phyloP scores from a whole-genome alignment of 2,888 invertebrate species.

The Xestia sexstrigata region DNA sequence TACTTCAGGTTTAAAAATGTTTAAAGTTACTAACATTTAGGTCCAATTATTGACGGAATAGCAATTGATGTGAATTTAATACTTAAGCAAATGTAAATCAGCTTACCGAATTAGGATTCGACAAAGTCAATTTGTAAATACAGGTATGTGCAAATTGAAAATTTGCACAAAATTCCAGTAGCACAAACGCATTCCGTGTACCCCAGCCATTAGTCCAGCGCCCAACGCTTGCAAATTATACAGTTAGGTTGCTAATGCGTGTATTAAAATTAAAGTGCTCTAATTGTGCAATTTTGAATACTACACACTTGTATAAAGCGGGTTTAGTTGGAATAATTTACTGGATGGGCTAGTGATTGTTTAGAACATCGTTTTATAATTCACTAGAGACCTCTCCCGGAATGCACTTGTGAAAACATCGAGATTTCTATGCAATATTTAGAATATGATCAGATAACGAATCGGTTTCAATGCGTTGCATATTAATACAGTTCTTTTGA shows the following conservation, averaged over 20 bases:
- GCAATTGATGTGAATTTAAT: background rate
- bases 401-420: background rate
- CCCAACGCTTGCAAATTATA: constrained; percentile 46
- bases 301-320: constrained; percentile 10
- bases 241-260: constrained; percentile 34
- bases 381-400: background rate
- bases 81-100: background rate
- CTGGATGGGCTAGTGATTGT: background rate
- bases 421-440: background rate
- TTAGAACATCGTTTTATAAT: background rate
- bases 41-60: no score
- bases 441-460: no score
- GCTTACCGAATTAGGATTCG: background rate
- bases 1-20: no score
- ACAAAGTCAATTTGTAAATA: background rate
- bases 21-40: no score
- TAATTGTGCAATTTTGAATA: constrained; percentile 44
- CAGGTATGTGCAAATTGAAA: background rate
- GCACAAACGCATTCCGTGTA: constrained; percentile 19
- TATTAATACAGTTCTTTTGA: no score
- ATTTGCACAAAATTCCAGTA: background rate
- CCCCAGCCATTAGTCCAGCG: constrained; percentile 18
- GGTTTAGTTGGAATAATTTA: constrained; percentile 18
- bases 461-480: background rate
- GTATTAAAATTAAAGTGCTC: constrained; percentile 54